A percentile compares a stretch with the other conserved stretches of the same genome.
phyloP scores from a whole-genome alignment of 2,797 vertebrate species.

The Ptychadena robeensis region DNA sequence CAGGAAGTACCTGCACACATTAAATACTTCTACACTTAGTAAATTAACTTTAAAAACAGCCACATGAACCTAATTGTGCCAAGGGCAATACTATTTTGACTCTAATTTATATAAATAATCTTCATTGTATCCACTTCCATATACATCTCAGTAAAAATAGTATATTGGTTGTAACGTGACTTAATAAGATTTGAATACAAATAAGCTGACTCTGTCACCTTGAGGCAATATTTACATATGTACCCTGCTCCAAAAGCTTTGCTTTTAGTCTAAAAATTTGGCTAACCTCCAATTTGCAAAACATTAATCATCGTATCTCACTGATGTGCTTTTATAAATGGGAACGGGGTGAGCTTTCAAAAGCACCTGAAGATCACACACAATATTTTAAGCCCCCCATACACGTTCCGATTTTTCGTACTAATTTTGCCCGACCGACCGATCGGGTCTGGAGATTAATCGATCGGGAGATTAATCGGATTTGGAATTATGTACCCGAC shows the following conservation, averaged over 20 bases:
- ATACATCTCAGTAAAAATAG: neutral
- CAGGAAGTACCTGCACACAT: no score
- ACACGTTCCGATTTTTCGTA: no score
- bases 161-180: neutral
- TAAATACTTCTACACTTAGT: no score
- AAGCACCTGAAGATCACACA: neutral
- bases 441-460: no score
- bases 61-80: neutral
- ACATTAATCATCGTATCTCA: neutral
- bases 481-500: no score
- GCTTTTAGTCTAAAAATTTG: neutral
- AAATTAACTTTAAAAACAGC: no score
- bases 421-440: no score
- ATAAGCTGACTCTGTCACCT: neutral
- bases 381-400: no score
- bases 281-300: neutral
- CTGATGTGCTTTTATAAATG: neutral
- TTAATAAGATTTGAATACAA: neutral
- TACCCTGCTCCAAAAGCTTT: neutral
- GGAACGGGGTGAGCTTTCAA: neutral
- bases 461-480: no score
- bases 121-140: neutral
- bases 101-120: neutral
- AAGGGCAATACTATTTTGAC: neutral
- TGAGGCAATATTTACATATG: neutral